A percentile compares a stretch with the other conserved stretches of the same genome.
Evolutionary conservation across 2,888 invertebrate genomes (phyloP).

Genomic region (Meteorus cinctellus): DNA sequence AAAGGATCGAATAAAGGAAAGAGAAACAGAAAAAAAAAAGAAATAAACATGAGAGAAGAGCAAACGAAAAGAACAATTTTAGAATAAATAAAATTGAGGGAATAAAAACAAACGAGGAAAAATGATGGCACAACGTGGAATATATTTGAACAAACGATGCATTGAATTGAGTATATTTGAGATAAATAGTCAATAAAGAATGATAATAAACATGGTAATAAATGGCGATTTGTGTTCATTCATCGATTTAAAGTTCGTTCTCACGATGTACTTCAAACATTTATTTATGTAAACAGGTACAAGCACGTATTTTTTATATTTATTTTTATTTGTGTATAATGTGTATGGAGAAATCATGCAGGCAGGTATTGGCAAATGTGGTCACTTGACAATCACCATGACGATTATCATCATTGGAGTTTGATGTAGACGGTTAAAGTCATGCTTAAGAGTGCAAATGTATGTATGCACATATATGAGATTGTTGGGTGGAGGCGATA

Average conservation of each 20-base stretch:
- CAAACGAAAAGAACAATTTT: neutral
- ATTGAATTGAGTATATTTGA: slow-evolving; percentile 12
- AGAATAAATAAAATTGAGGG: neutral
- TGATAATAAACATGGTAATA: slow-evolving; percentile 9
- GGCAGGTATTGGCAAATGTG: slow-evolving; percentile 1
- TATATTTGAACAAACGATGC: slow-evolving; percentile 19
- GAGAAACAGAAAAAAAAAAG: neutral
- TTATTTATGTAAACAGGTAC: neutral
- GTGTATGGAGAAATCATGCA: slow-evolving; percentile 1
- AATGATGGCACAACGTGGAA: slow-evolving; percentile 12
- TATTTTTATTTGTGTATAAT: neutral
- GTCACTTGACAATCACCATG: slow-evolving; percentile 8
- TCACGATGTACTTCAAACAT: slow-evolving; percentile 4
- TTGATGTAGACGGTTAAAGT: slow-evolving; percentile 2
- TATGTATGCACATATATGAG: neutral
- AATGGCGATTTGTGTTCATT: slow-evolving; percentile 2
- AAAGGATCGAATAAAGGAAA: neutral
- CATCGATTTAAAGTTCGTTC: slow-evolving; percentile 8
- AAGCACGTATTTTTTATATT: neutral
- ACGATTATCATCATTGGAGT: slow-evolving; percentile 7
- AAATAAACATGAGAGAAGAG: neutral
- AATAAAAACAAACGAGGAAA: neutral
- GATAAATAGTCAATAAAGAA: neutral
- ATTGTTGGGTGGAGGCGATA: neutral
- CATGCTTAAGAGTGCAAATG: neutral